Evolutionary conservation across 2,888 invertebrate genomes (phyloP).

Genomic region (Heliconius erato): DNA sequence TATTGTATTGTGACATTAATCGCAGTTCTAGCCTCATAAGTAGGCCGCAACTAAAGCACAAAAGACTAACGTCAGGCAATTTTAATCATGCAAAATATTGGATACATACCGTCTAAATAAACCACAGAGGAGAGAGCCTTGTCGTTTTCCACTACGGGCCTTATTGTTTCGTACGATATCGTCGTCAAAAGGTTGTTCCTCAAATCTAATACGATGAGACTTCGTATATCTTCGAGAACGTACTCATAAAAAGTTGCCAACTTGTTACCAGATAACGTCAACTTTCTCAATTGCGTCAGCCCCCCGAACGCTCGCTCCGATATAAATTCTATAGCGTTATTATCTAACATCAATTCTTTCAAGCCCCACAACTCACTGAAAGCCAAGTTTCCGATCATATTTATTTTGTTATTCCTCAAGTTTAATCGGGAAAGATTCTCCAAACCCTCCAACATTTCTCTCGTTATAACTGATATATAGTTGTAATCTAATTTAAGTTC

Average conservation of each 20-base stretch:
- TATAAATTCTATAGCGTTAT: slow-evolving; percentile 89
- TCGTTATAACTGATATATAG: slow-evolving; percentile 90
- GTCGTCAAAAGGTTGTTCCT: slow-evolving; percentile 91
- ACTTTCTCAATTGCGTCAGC: slow-evolving; percentile 88
- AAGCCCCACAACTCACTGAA: slow-evolving; percentile 92
- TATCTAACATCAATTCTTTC: slow-evolving; percentile 89
- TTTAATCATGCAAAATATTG: slow-evolving; percentile 49
- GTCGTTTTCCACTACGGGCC: slow-evolving; percentile 90
- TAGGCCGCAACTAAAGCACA: slow-evolving; percentile 39
- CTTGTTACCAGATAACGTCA: slow-evolving; percentile 91
- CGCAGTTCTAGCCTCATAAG: slow-evolving; percentile 42
- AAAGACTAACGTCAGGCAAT: slow-evolving; percentile 35
- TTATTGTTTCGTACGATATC: slow-evolving; percentile 90
- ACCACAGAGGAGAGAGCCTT: slow-evolving; percentile 90
- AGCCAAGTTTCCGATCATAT: slow-evolving; percentile 91
- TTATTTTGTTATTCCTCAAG: slow-evolving; percentile 90
- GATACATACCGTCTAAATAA: slow-evolving; percentile 90
- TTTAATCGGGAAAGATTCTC: slow-evolving; percentile 90
- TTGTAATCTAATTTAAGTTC: slow-evolving; percentile 92
- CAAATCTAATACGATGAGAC: slow-evolving; percentile 90
- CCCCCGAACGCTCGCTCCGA: slow-evolving; percentile 92
- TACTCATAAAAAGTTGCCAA: slow-evolving; percentile 90
- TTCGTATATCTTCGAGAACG: slow-evolving; percentile 89
- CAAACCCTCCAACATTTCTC: slow-evolving; percentile 91
- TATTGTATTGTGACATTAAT: slow-evolving; percentile 49